Percentiles rank a stretch among this genome's conserved stretches.
phyloP scores from a whole-genome alignment of 1,140 invertebrate species.

The Condylostylus longicornis region DNA sequence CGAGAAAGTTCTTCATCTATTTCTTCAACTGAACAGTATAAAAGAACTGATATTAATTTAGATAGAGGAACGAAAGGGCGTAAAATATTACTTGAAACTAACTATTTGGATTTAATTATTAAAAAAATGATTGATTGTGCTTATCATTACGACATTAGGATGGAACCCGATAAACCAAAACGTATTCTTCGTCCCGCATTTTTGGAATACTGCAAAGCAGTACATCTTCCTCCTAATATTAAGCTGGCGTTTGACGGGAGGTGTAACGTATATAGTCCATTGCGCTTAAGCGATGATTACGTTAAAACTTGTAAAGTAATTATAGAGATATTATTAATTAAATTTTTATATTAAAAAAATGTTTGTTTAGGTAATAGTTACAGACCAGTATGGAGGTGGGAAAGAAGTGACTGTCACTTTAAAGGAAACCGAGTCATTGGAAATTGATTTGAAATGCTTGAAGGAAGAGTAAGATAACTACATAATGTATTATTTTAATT shows the following conservation, averaged over 20 bases:
- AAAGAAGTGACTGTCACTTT: slow-evolving; percentile 42
- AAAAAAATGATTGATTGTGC: slow-evolving; percentile 29
- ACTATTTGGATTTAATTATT: slow-evolving; percentile 40
- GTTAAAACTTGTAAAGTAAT: slow-evolving; percentile 4
- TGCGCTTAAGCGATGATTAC: slow-evolving; percentile 11
- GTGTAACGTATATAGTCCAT: slow-evolving; percentile 32
- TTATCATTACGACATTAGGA: slow-evolving; percentile 39
- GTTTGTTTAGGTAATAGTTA: slow-evolving; percentile 14
- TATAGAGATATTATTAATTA: slow-evolving; percentile 13
- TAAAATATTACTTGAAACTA: slow-evolving; percentile 35
- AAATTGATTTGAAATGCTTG: slow-evolving; percentile 35
- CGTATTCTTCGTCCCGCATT: slow-evolving; percentile 30
- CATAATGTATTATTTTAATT: not conserved
- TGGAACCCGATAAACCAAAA: slow-evolving; percentile 37
- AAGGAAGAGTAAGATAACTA: slow-evolving; percentile 31
- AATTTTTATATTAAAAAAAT: not conserved
- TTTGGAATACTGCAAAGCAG: slow-evolving; percentile 15
- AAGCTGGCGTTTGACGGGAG: slow-evolving; percentile 56
- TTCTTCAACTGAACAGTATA: not conserved
- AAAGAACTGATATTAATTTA: not conserved
- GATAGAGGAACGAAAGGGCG: slow-evolving; percentile 31
- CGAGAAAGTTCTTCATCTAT: not conserved
- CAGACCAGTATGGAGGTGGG: slow-evolving; percentile 2
- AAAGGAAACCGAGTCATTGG: slow-evolving; percentile 38
- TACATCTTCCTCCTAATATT: slow-evolving; percentile 20